Percentiles rank a stretch among this genome's conserved stretches.
Conservation (phyloP, 2,113 vertebrate species). For the Ictalurus furcatus region DNA sequence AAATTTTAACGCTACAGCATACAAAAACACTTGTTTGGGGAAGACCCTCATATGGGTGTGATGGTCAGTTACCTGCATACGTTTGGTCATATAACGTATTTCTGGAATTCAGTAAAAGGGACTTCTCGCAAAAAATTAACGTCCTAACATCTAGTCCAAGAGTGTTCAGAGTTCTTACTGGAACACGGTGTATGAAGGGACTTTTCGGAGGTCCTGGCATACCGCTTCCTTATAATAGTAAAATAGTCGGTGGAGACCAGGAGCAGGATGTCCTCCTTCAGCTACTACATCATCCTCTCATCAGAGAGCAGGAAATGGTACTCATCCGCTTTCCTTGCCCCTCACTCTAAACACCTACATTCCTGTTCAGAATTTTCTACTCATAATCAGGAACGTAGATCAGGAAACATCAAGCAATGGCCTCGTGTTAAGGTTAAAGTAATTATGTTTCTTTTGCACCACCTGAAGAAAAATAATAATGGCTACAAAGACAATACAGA, state of each 20-base stretch:
- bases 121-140: background rate
- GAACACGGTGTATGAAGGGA: conserved; percentile 30
- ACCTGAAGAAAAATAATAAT: background rate
- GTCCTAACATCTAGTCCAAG: background rate
- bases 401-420: background rate
- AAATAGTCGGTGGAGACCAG: conserved; percentile 31
- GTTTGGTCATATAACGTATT: background rate
- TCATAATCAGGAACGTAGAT: background rate
- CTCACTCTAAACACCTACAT: conserved; percentile 22
- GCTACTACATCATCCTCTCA: conserved; percentile 57
- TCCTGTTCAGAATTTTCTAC: conserved; percentile 9
- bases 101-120: background rate
- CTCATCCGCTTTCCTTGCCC: conserved; percentile 49
- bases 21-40: background rate
- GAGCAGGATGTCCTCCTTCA: conserved; percentile 65
- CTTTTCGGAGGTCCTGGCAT: background rate
- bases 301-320: conserved; percentile 60
- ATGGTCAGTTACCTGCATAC: background rate
- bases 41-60: background rate
- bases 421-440: conserved; percentile 12
- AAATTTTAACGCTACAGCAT: background rate
- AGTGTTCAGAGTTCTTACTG: conserved; percentile 42
- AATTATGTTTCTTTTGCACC: background rate
- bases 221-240: conserved; percentile 24
- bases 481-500: background rate